Base-by-base conservation (phyloP, 2,113 vertebrate genomes). In the Piprites chloris region DNA sequence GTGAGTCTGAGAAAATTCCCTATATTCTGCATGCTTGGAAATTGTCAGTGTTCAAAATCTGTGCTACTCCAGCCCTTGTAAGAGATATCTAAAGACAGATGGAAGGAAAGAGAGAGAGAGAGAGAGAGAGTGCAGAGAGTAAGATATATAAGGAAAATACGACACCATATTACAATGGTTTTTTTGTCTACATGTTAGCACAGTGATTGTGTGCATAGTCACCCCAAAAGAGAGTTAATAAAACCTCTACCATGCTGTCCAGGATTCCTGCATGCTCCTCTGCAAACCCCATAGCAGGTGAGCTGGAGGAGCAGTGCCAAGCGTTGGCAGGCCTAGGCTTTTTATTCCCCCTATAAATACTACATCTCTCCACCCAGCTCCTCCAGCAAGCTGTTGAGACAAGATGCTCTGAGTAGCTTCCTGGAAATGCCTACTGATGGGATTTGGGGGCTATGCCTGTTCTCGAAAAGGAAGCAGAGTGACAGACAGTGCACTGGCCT, bases 381-480 rank as follows among this genome's bases (percentile, higher is more conserved):
- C 42, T 95, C 63, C 68, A 81, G 68, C 76, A 93, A 93, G 76
- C 79, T 96, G 92, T 86, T 85, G 86, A 90, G 90, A 77, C 50
- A 81, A 92, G 83, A 92, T 81, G 83, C 83, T 89, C 77, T 39
- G 21, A 85, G 85, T 27, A 91, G 35, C 42, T 74, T 77, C 59
- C 47, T 86, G 59, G 83, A 93, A 90, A 86, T 71, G 89, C 37
- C 39, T 83, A 4, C 63, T 77, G 47, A 77, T 44, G 52, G 79
- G 79, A 80, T 74, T 41, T 86, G 59, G 27, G 50, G 79, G 19
- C 37, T 62, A 14, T 53, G 92, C 26, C 46, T 90, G 35, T 88
- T 80, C 63, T 39, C 90, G 55, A 65, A 84, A 84, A 80, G 0
- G 0, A 67, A 94, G 19, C 76, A 83, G 53, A 23, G 44, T 30